Conservation (phyloP, 2,113 vertebrate species). For the Plestiodon gilberti region DNA sequence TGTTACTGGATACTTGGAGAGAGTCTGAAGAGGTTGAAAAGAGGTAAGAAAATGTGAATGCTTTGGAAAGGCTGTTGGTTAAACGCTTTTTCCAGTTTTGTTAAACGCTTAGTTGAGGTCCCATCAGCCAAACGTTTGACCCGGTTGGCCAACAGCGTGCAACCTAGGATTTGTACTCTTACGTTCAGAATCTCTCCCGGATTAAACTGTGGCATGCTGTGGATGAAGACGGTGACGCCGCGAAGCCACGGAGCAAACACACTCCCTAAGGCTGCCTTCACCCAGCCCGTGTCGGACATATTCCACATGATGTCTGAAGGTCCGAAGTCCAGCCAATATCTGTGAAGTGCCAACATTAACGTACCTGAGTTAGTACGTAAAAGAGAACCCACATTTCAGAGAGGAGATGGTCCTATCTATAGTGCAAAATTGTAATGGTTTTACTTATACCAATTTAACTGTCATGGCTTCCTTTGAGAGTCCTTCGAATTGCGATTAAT, state of each 20-base stretch:
- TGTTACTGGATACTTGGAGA: slow-evolving; percentile 77
- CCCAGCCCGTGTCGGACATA: slow-evolving; percentile 79
- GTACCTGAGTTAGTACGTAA: too few species aligned
- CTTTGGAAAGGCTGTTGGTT: neutral
- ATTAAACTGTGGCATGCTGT: slow-evolving; percentile 73
- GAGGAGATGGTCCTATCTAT: neutral
- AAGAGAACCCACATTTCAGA: neutral
- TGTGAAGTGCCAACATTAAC: slow-evolving; percentile 41
- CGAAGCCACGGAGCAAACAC: slow-evolving; percentile 77
- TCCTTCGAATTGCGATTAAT: neutral
- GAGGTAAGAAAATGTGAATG: neutral
- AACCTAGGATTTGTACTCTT: slow-evolving; percentile 48
- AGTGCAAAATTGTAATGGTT: neutral
- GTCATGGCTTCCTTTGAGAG: neutral
- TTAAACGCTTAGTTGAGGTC: slow-evolving; percentile 1
- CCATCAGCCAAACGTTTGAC: neutral
- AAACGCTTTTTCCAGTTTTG: neutral
- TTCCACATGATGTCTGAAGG: slow-evolving; percentile 78
- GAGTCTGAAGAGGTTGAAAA: slow-evolving; percentile 66
- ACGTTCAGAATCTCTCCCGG: slow-evolving; percentile 66
- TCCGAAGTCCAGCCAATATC: slow-evolving; percentile 78
- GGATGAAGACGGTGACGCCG: slow-evolving; percentile 76
- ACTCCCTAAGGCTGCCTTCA: slow-evolving; percentile 76
- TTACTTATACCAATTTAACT: neutral
- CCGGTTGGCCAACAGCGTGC: slow-evolving; percentile 39